Evolutionary conservation across 2,797 vertebrate genomes (phyloP).

Genomic region (Cheirogaleus major): DNA sequence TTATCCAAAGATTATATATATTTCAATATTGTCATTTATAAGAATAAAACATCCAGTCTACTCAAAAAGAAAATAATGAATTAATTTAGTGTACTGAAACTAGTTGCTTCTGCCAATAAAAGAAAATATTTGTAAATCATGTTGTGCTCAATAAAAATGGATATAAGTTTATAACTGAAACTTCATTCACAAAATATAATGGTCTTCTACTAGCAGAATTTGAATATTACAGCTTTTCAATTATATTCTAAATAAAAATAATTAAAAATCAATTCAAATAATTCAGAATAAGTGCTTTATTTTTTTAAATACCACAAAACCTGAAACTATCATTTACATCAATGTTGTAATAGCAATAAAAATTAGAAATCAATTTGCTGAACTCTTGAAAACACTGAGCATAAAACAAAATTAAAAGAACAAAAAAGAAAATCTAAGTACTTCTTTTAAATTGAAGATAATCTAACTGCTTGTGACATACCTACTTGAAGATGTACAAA

Average conservation of each 20-base stretch:
- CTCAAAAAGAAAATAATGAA: constrained; percentile 46
- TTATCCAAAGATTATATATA: constrained; percentile 15
- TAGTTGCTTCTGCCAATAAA: constrained; percentile 1
- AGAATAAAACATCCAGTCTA: background rate
- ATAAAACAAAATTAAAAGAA: constrained; percentile 65
- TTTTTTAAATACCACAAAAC: constrained; percentile 79
- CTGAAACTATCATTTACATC: constrained; percentile 77
- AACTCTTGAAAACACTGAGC: constrained; percentile 72
- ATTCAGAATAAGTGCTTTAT: constrained; percentile 78
- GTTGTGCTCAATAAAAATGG: constrained; percentile 41
- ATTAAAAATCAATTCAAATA: constrained; percentile 67
- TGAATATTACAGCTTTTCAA: constrained; percentile 72
- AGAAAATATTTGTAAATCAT: constrained; percentile 39
- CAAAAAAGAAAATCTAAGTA: constrained; percentile 64
- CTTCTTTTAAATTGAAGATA: constrained; percentile 63
- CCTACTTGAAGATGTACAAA: constrained; percentile 63
- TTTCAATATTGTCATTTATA: background rate
- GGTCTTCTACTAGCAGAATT: constrained; percentile 61
- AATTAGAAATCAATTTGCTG: constrained; percentile 70
- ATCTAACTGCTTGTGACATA: constrained; percentile 62
- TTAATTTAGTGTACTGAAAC: constrained; percentile 35
- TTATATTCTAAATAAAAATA: constrained; percentile 74
- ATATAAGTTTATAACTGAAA: constrained; percentile 28
- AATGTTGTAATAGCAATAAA: constrained; percentile 70
- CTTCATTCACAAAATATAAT: constrained; percentile 30